Evolutionary conservation across 2,797 vertebrate species (phyloP), one percentile per base, ranked within the genome.

Genomic region (Tangara arthus): DNA sequence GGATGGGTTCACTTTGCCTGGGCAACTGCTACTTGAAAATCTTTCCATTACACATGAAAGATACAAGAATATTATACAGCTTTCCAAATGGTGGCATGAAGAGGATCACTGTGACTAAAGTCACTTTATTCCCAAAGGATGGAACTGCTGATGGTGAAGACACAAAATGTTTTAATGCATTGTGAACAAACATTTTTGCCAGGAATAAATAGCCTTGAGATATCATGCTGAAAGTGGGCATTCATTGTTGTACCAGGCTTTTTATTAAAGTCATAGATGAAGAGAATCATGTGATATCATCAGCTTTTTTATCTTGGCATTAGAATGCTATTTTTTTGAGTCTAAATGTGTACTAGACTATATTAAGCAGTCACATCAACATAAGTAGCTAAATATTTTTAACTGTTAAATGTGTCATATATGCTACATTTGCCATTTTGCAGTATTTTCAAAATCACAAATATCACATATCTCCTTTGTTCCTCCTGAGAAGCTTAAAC

Each of bases 181-280:
- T 44, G 10, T 0, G 0, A 90, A 18, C 9, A 49, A 79, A 79
- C 18, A 23, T 41, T 83, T 86, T 76, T 65, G 16, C 26, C 27
- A 37, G 16, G 17, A 59, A 11, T 57, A 64, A 34, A 24, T 68
- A 32, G 24, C 42, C 32, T 76, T 35, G 42, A 70, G 27, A 46
- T 11, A 26, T 3, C 5, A 5, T 50, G 8, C 12, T 59, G 44
- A 71, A 87, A 60, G 24, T 18, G 63, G 18, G 27, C 28, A 59
- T 56, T 47, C 5, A 4, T 24, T 78, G 53, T 82, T 0, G 0
- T 46, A 59, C 13, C 41, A 46, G 27, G n/a, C 35, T 44, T 77
- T 91, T 84, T 39, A 44, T 46, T 80, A 18, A 50, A 80, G 13
- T 28, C 35, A 66, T 16, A 71, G 60, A 37, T 61, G 8, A 77